Base-by-base conservation (phyloP, 2,113 vertebrate genomes). In the Actinemys pallida region DNA sequence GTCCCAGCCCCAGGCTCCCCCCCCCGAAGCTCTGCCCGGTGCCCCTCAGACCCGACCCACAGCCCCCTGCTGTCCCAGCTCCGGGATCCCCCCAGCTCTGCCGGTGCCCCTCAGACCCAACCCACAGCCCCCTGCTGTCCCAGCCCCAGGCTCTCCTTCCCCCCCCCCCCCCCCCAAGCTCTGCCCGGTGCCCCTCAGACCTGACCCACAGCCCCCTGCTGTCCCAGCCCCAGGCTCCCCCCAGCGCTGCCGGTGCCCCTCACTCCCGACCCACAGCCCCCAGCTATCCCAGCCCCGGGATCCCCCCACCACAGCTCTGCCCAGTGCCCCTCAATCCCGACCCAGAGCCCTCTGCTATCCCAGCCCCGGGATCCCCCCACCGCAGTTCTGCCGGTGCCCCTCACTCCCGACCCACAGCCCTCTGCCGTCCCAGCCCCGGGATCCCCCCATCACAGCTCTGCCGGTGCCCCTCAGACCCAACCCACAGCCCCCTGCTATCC, bases 101-200 rank as follows among this genome's bases (percentile, higher is more conserved):
- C 87, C 16, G 0, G 52, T 24, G 35, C 5, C 31, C 62, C 62
- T 29, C 78, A 88, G 9, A 57, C n/a, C 62, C 11, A 27, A 75
- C 39, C 14, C 25, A 5, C 47, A 69, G 62, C 35, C 47, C 19
- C 25, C 53, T 45, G 72, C 69, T 14, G 19, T 4, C 11, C n/a
- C n/a, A 42, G 81, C 59, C 0, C 16, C 19, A 0, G 1, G 11
- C 2, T 24, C 39, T 22, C 13, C 0, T 0, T 11, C 39, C 39
- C 39, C 39, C 39, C 0, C 0, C 29, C 39, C 39, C 39, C 39
- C 39, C 39, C 39, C 39, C 39, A 39, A 31, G 5, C 27, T 45
- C 69, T 78, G 29, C 47, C 47, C 39, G 29, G 22, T 72, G 25
- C 16, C 76, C 72, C 27, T n/a, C 52, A 53, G 52, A 5, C 5